Conservation (phyloP, 2,113 vertebrate species). For the Laterallus jamaicensis region DNA sequence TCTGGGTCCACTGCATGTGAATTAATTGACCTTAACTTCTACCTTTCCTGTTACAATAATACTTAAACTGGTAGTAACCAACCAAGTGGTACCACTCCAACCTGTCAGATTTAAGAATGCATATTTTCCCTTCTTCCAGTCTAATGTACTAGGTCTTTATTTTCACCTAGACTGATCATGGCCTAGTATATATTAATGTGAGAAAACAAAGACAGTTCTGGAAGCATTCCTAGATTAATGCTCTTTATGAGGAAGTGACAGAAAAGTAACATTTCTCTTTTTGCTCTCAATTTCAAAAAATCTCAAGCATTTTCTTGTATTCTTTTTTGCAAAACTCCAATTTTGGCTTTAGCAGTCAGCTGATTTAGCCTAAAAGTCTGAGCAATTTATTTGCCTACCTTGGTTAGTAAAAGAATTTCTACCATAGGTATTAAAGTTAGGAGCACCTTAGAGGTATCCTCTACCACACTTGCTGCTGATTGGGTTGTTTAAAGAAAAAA, state of each 20-base stretch:
- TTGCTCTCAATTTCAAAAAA: neutral
- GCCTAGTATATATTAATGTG: neutral
- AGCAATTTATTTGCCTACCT: neutral
- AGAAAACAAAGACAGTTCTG: neutral
- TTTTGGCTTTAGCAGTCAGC: neutral
- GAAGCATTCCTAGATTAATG: neutral
- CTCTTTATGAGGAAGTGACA: neutral
- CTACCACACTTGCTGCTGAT: neutral
- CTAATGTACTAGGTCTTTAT: neutral
- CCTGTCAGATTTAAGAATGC: neutral
- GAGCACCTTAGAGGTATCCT: neutral
- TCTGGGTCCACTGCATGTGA: neutral
- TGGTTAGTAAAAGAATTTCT: neutral
- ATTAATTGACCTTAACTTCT: neutral
- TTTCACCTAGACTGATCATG: neutral
- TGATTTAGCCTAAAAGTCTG: neutral
- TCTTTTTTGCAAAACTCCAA: neutral
- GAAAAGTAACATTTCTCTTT: neutral
- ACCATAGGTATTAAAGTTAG: neutral
- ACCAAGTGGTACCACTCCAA: neutral
- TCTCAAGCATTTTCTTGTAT: neutral
- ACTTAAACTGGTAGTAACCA: neutral
- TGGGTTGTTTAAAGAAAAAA: neutral
- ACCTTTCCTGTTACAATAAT: neutral
- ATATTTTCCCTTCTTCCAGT: neutral